Evolutionary conservation across 2,113 vertebrate genomes (phyloP), one percentile per base, ranked within the genome.

Genomic region (Microtus oregoni): DNA sequence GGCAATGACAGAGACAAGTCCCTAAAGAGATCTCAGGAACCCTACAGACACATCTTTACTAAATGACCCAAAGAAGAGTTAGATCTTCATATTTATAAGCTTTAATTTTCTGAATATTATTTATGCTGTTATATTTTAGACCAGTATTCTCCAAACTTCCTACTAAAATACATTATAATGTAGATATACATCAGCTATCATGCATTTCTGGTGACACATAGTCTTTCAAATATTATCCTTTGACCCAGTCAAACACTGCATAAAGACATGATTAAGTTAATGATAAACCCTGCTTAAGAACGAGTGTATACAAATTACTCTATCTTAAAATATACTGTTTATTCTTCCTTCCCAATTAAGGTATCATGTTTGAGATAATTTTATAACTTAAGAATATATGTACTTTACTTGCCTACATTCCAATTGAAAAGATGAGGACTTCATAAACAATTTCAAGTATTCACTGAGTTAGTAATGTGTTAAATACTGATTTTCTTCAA

Each of bases 241-340:
- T 82, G 41, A 86, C 4, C 22, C 41, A 81, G 82, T 38, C 41
- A 83, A 32, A 90, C 77, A 61, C 5, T n/a, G 81, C 15, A 82
- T 10, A 95, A 94, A 63, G n/a, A 89, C 72, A 72, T 32, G 32
- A 3, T 89, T n/a, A 87, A 83, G 70, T 68, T 94, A 93, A 22
- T 90, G 50, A 85, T 70, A 87, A 96, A 94, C 61, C 5, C 1
- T 89, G 9, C 52, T 92, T 79, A 73, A 52, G 10, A 73, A 93
- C 35, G 63, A 89, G 32, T 68, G 12, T 35, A 91, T 3, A 68
- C n/a, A 94, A 82, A 88, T 75, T 6, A 94, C 30, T 92, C 28
- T 92, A 86, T 86, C 92, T 94, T 96, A 94, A 97, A 93, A 96
- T 72, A 90, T 67, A 20, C 9, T 44, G 91, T 55, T 65, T 96